Conservation (phyloP, 2,888 invertebrate genomes). For the Thereva nobilitata region DNA sequence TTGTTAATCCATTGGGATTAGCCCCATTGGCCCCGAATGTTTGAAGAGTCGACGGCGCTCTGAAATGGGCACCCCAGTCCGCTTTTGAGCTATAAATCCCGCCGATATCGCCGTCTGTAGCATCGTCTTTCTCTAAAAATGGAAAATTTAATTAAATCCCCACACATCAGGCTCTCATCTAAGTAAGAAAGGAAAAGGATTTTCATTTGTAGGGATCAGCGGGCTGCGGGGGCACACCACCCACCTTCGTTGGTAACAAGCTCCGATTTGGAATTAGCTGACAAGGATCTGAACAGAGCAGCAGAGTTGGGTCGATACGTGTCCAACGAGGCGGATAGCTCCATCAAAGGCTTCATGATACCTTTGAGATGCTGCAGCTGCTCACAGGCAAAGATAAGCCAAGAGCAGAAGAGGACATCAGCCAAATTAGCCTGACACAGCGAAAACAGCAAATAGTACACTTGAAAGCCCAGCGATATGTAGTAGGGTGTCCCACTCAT, state of each 20-base stretch:
- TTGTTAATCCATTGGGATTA: conserved; percentile 79
- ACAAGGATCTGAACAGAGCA: conserved; percentile 67
- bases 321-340: conserved; percentile 79
- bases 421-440: conserved; percentile 66
- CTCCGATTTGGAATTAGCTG: conserved; percentile 58
- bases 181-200: too few species aligned
- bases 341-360: conserved; percentile 86
- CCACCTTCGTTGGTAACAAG: conserved; percentile 57
- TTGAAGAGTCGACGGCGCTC: conserved; percentile 69
- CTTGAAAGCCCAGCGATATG: conserved; percentile 69
- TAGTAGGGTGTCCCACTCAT: conserved; percentile 71
- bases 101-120: conserved; percentile 68
- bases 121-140: conserved; percentile 57
- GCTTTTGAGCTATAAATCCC: conserved; percentile 77
- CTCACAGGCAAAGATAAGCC: conserved; percentile 84
- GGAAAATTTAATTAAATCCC: conserved; percentile 26
- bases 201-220: background rate
- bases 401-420: conserved; percentile 82
- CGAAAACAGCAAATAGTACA: conserved; percentile 70
- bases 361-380: conserved; percentile 83
- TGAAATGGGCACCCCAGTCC: conserved; percentile 76
- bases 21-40: conserved; percentile 63
- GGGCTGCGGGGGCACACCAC: background rate
- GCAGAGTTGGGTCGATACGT: conserved; percentile 75
- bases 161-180: background rate